These are phyloP conservation scores for Ceratina australensis DNA, from an alignment of 1,140 invertebrate species.

Conservation along the genomic window DNA sequence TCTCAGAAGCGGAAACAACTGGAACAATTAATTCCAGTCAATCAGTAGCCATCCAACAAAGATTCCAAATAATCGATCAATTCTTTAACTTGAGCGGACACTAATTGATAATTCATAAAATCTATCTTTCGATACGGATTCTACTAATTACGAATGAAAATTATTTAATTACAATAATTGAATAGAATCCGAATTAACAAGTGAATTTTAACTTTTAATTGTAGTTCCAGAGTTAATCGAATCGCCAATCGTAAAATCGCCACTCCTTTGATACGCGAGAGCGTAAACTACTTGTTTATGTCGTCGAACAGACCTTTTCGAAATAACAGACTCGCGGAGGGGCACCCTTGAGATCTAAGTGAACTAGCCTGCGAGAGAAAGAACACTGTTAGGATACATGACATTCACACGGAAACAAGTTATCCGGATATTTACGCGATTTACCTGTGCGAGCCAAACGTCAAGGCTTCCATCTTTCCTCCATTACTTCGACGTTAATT, in stretches of 20 bases:
- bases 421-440: conserved; percentile 49
- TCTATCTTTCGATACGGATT: no score
- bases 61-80: no score
- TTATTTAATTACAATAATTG: no score
- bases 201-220: no score
- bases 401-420: conserved; percentile 32
- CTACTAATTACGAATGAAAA: no score
- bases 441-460: conserved; percentile 81
- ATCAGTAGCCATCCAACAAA: no score
- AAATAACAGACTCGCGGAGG: conserved; percentile 85
- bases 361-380: conserved; percentile 81
- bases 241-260: no score
- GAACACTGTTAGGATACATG: conserved; percentile 27
- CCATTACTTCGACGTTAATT: conserved; percentile 53
- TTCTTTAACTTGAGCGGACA: no score
- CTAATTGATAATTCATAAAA: neutral
- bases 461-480: conserved; percentile 79
- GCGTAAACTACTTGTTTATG: conserved; percentile 56
- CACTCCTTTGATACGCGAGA: conserved; percentile 7
- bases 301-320: conserved; percentile 80
- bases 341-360: conserved; percentile 89
- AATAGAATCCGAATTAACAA: no score
- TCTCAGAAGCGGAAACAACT: conserved; percentile 82
- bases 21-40: conserved; percentile 29
- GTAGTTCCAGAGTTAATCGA: no score